Percentiles rank a stretch among this genome's conserved stretches.
Conservation (phyloP, 2,888 invertebrate genomes). For the Cephus pygmeus region DNA sequence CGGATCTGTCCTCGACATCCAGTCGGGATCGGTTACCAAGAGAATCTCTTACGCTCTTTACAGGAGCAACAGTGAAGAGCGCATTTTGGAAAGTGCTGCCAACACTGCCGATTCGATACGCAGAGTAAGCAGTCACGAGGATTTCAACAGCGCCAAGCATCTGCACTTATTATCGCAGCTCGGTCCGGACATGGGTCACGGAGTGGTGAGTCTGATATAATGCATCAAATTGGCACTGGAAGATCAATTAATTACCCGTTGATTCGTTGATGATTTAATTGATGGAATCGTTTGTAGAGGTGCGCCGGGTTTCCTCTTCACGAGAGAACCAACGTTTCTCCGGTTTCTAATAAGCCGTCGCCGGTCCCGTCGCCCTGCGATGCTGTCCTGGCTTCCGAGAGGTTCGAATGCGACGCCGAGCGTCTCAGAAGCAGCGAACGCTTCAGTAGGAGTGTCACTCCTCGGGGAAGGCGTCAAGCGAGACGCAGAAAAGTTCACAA, state of each 20-base stretch:
- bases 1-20: too few relatives aligned
- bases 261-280: too few relatives aligned
- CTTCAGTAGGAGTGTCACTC: conserved; percentile 72
- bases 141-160: conserved; percentile 67
- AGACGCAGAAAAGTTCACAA: conserved; percentile 53
- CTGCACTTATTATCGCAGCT: conserved; percentile 53
- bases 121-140: conserved; percentile 75
- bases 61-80: conserved; percentile 63
- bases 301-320: conserved; percentile 58
- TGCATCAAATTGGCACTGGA: neutral
- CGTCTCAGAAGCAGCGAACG: conserved; percentile 73
- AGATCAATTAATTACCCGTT: too few relatives aligned
- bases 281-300: conserved; percentile 38
- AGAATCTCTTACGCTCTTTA: conserved; percentile 9
- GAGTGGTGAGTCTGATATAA: conserved; percentile 53
- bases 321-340: conserved; percentile 62
- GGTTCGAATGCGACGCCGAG: conserved; percentile 73
- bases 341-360: conserved; percentile 53
- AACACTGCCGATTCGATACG: conserved; percentile 62
- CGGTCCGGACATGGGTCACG: conserved; percentile 63
- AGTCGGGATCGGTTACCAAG: too few relatives aligned
- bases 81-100: conserved; percentile 52
- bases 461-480: conserved; percentile 68
- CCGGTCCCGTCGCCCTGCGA: conserved; percentile 56
- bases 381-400: conserved; percentile 51